Conservation (phyloP, 2,797 vertebrate genomes). For the Betta splendens region DNA sequence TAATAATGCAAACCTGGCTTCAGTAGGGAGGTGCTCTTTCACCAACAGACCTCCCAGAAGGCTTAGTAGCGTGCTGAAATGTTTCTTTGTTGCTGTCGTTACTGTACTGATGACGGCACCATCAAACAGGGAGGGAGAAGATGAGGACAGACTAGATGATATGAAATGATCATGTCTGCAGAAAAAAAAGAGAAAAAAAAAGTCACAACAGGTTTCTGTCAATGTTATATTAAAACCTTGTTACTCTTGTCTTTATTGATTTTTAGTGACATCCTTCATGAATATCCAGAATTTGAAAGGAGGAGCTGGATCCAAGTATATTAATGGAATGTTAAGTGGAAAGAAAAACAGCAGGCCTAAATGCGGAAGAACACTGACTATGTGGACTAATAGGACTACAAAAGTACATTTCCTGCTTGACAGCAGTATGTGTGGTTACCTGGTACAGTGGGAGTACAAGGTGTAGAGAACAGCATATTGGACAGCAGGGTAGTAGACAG, state of each 20-base stretch:
- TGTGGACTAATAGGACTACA: background rate
- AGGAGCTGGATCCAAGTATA: no score
- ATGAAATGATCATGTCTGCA: slow-evolving; percentile 97
- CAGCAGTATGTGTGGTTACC: slow-evolving; percentile 73
- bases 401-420: background rate
- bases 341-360: no score
- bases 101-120: slow-evolving; percentile 99
- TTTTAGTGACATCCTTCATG: no score
- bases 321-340: no score
- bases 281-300: no score
- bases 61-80: slow-evolving; percentile 93
- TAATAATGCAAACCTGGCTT: slow-evolving; percentile 84
- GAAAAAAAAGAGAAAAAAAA: slow-evolving; percentile 8
- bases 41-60: slow-evolving; percentile 90
- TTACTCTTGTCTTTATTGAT: no score
- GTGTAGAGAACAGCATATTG: slow-evolving; percentile 97
- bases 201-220: no score
- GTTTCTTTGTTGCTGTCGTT: slow-evolving; percentile 98
- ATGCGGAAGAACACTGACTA: no score
- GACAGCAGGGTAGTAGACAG: slow-evolving; percentile 91
- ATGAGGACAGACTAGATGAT: slow-evolving; percentile 97
- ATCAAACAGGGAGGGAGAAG: slow-evolving; percentile 95
- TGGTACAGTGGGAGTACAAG: slow-evolving; percentile 96
- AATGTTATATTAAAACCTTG: no score
- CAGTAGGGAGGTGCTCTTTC: slow-evolving; percentile 91